Base-by-base conservation (phyloP, 2,797 vertebrate genomes). In the Danio tinwini region DNA sequence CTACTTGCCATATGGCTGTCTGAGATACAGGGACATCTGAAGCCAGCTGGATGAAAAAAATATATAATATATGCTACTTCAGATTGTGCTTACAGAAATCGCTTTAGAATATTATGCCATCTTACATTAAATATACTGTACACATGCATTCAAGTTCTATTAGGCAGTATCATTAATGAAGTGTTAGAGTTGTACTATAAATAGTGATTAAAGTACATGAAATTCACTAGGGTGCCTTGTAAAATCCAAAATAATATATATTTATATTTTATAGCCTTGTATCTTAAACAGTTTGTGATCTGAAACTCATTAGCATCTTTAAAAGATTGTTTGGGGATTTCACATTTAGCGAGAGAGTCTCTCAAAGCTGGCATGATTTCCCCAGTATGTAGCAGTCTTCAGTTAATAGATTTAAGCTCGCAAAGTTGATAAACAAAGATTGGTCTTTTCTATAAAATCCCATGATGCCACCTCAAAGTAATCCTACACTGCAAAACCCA, bases 1-100 rank as follows among this genome's bases (percentile, higher is more conserved):
- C 84, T 83, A 72, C 80, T 85, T 82, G 76, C 76, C 81, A 89
- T 82, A 84, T 82, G 82, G 49, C 64, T n/a, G 29, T 79, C 68
- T 47, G 42, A 80, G 80, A 83, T 61, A 81, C 52, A 81, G 37
- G 37, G 64, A 74, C 16, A 49, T 70, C 72, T 74, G 9, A 50
- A 73, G 42, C 39, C 10, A 29, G 12, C 45, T 58, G 67, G n/a
- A 65, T 50, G 78, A 75, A 81, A 53, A 29, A 29, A 29, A 29
- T 29, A 1, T 29, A 29, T 29, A 39, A 19, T 67, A 61, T 63
- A 44, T 12, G 39, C 64, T 70, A 67, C 44, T 19, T 45, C 11
- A 11, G 55, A 74, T 49, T 52, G 58, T 61, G 56, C n/a, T 17
- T 40, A 59, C 13, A 58, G 42, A 21, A 63, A 1, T 19, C 62